A percentile compares a stretch with the other conserved stretches of the same genome.
Conservation (phyloP, 2,797 vertebrate species). For the Dryobates pubescens region DNA sequence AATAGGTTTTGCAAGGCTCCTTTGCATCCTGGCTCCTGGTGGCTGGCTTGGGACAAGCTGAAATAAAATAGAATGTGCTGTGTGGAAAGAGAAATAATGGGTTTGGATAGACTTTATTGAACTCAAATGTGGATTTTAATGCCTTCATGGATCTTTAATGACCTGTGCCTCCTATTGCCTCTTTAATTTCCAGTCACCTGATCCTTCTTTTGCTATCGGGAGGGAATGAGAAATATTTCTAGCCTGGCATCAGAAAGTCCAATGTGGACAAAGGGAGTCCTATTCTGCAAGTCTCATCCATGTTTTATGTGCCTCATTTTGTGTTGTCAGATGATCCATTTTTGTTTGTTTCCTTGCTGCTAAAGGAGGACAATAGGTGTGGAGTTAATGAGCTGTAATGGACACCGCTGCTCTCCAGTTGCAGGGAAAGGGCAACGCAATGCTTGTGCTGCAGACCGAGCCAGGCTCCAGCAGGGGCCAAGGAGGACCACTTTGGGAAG, state of each 20-base stretch:
- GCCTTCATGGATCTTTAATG: conserved; percentile 78
- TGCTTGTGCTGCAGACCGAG: conserved; percentile 15
- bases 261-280: conserved; percentile 63
- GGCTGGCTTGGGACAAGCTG: neutral
- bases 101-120: conserved; percentile 39
- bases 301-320: conserved; percentile 56
- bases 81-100: no score
- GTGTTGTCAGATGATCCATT: conserved; percentile 61
- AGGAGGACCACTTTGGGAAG: neutral
- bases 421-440: conserved; percentile 58
- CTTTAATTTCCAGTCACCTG: conserved; percentile 78
- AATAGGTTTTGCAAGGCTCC: neutral
- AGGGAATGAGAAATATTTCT: conserved; percentile 62
- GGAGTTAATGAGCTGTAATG: conserved; percentile 72
- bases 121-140: conserved; percentile 60
- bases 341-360: conserved; percentile 48
- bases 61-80: no score
- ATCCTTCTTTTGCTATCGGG: conserved; percentile 67
- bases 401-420: conserved; percentile 71
- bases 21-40: neutral
- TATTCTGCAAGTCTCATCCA: conserved; percentile 53
- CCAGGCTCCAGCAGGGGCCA: conserved; percentile 1
- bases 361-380: conserved; percentile 60
- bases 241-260: conserved; percentile 56
- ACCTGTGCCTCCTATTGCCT: conserved; percentile 61